Percentiles rank a stretch among this genome's conserved stretches.
phyloP scores from a whole-genome alignment of 2,113 vertebrate genomes.

The Oncorhynchus masou region DNA sequence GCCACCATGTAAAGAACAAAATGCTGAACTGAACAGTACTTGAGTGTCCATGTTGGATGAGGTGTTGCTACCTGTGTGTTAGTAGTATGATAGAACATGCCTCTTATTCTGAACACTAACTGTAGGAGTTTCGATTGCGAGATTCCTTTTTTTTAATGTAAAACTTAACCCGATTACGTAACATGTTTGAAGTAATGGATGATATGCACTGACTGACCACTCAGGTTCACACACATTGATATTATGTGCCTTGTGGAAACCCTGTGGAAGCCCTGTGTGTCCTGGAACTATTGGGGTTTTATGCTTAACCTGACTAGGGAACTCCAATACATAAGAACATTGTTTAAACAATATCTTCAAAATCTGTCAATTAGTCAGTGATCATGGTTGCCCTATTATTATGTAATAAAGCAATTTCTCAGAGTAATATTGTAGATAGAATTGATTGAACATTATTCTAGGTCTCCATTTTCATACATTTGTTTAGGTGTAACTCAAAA shows the following conservation, averaged over 20 bases:
- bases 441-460: slow-evolving; percentile 31
- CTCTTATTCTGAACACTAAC: slow-evolving; percentile 47
- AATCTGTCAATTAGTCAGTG: slow-evolving; percentile 13
- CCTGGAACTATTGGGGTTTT: slow-evolving; percentile 4
- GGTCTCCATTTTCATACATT: slow-evolving; percentile 20
- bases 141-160: neutral
- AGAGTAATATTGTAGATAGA: slow-evolving; percentile 40
- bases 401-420: slow-evolving; percentile 42
- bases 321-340: slow-evolving; percentile 9
- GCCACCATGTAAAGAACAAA: neutral
- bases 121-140: slow-evolving; percentile 23
- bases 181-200: slow-evolving; percentile 32
- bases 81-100: neutral
- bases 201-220: slow-evolving; percentile 13
- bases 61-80: slow-evolving; percentile 24
- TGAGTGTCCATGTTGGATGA: slow-evolving; percentile 21
- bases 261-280: neutral
- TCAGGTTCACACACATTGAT: slow-evolving; percentile 28
- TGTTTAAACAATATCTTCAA: slow-evolving; percentile 22
- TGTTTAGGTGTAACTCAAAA: slow-evolving; percentile 43
- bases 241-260: slow-evolving; percentile 62
- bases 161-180: slow-evolving; percentile 29
- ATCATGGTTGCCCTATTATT: slow-evolving; percentile 7
- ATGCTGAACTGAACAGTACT: slow-evolving; percentile 10
- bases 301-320: slow-evolving; percentile 17